phyloP scores from a whole-genome alignment of 2,888 invertebrate species.

The Aethes cnicana region DNA sequence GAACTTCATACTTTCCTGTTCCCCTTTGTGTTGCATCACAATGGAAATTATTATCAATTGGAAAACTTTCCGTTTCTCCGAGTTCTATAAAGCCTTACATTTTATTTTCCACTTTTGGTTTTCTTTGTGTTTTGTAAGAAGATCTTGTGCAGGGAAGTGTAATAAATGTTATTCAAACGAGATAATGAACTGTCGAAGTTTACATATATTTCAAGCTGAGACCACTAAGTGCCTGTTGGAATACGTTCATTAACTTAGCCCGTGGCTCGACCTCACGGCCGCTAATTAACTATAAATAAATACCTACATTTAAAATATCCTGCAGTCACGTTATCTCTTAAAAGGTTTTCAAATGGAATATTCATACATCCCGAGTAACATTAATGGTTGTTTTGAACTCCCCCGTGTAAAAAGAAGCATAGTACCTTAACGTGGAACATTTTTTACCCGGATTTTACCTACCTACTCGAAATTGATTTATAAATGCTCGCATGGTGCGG shows the following conservation, averaged over 20 bases:
- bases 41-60: slow-evolving; percentile 80
- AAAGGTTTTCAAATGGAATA: slow-evolving; percentile 69
- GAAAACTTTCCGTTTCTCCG: slow-evolving; percentile 72
- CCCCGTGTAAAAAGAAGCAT: slow-evolving; percentile 60
- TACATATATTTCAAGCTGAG: slow-evolving; percentile 17
- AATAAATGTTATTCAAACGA: slow-evolving; percentile 31
- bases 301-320: slow-evolving; percentile 46
- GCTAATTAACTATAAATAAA: slow-evolving; percentile 55
- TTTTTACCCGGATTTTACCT: slow-evolving; percentile 48
- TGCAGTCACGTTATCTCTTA: slow-evolving; percentile 49
- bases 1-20: slow-evolving; percentile 76
- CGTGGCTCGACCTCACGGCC: slow-evolving; percentile 35
- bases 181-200: slow-evolving; percentile 23
- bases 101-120: slow-evolving; percentile 67
- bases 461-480: slow-evolving; percentile 46
- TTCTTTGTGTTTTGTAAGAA: slow-evolving; percentile 55
- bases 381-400: slow-evolving; percentile 70
- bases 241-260: not conserved
- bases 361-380: slow-evolving; percentile 66
- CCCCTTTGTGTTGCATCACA: slow-evolving; percentile 76
- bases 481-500: slow-evolving; percentile 2
- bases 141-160: slow-evolving; percentile 36
- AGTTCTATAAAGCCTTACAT: slow-evolving; percentile 66
- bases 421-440: slow-evolving; percentile 39
- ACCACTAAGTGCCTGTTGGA: not conserved